Base-by-base conservation (phyloP, 2,888 invertebrate species). In the Nephrocerus scutellatus region DNA sequence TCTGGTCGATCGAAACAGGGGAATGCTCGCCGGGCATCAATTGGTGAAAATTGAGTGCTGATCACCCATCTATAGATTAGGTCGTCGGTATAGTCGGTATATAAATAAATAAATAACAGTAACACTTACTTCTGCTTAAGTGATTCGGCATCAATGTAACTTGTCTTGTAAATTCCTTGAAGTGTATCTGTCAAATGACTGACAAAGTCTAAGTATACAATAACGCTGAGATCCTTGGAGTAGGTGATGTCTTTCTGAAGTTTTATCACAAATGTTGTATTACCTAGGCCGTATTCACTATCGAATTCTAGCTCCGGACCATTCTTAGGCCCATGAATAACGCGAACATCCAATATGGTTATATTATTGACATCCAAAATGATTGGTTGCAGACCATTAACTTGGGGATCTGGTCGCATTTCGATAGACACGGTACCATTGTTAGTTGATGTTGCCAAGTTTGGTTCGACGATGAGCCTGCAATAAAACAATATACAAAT, bases 1-100 rank as follows among this genome's bases (percentile, higher is more conserved):
- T 74, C 73, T 3, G 90, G 90, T 50, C 90, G 88, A 55, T 91
- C 91, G 56, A 87, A 86, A 61, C 89, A 89, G 6, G 90, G 90
- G 59, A 90, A 90, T 0, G 85, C 88, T 54, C 80, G 74, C 25
- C 87, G 74, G 0, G 87, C 87, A 54, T 84, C 79, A 1, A 80
- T 80, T 1, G 85, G 79, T 45, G 88, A 82, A 57, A 88, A 86
- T 55, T 88, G 87, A 0, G 87, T 88, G 6, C 82, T 78, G 2
- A 75, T 82, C 64, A 87, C 73, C 79, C 80, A 81, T 59, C 86
- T 87, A 51, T 10, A 60, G 56, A 45, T 36, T 14, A 15, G 24
- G n/a, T n/a, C n/a, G n/a, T n/a, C n/a, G n/a, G n/a, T n/a, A n/a
- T n/a, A n/a, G n/a, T n/a, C n/a, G 14, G 9, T 23, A 9, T 10